Evolutionary conservation across 2,888 invertebrate species (phyloP).

Genomic region (Byasa hedistus): DNA sequence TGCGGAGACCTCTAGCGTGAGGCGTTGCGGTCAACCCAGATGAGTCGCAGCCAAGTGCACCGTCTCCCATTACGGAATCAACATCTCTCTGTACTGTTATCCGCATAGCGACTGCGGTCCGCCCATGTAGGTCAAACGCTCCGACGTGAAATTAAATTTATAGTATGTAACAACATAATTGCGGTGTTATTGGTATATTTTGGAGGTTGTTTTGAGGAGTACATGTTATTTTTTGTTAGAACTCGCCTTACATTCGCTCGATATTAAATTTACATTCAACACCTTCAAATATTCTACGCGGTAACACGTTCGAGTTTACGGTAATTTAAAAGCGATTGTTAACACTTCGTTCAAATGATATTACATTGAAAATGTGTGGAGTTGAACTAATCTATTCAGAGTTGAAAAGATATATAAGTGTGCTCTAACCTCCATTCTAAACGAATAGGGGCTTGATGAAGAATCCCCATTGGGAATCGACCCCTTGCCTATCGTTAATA

Average conservation of each 20-base stretch:
- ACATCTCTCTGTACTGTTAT: conserved; percentile 62
- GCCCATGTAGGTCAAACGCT: conserved; percentile 65
- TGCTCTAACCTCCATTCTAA: conserved; percentile 3
- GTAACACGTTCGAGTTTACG: not conserved
- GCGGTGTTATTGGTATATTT: conserved; percentile 33
- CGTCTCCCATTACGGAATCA: conserved; percentile 45
- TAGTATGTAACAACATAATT: conserved; percentile 63
- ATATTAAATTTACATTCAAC: conserved; percentile 5
- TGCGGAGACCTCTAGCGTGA: conserved; percentile 34
- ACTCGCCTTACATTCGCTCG: not conserved
- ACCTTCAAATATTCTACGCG: not conserved
- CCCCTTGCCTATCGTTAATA: conserved; percentile 36
- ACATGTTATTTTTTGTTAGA: not conserved
- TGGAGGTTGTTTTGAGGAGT: conserved; percentile 24
- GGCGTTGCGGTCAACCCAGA: conserved; percentile 67
- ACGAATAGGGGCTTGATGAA: not conserved
- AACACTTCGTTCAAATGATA: not conserved
- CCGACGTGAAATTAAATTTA: conserved; percentile 67
- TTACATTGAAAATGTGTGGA: not conserved
- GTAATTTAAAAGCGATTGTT: not conserved
- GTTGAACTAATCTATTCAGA: no score
- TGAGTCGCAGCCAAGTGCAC: conserved; percentile 46
- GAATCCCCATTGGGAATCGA: conserved; percentile 14
- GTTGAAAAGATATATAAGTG: not conserved
- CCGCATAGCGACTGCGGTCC: conserved; percentile 62